Percentiles rank a stretch among this genome's conserved stretches.
Evolutionary conservation across 2,113 vertebrate genomes (phyloP).

Genomic region (Axis porcinus): DNA sequence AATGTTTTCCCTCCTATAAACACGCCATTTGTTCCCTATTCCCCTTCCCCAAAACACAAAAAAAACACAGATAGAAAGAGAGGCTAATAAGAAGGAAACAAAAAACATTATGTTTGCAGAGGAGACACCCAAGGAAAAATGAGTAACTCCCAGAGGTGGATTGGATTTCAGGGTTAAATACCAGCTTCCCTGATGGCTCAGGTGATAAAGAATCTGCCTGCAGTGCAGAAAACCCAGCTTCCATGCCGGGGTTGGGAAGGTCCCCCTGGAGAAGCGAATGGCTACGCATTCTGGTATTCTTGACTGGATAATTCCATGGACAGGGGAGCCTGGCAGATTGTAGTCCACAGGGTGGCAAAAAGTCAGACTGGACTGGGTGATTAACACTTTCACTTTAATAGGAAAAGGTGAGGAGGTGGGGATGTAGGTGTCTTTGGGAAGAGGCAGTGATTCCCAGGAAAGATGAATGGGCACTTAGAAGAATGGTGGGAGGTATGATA

Average conservation of each 20-base stretch:
- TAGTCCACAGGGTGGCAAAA: not conserved
- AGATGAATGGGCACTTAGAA: not conserved
- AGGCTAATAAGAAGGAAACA: not conserved
- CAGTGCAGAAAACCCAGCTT: not conserved
- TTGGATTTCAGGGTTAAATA: not conserved
- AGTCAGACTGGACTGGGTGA: not conserved
- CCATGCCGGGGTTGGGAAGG: not conserved
- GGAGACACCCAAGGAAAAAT: not conserved
- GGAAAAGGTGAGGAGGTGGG: not conserved
- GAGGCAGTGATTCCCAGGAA: not conserved
- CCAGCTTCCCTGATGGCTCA: not conserved
- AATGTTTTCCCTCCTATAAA: not conserved
- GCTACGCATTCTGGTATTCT: not conserved
- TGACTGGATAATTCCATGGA: not conserved
- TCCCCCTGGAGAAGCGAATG: not conserved
- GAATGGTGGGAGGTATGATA: not conserved
- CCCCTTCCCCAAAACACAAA: accelerated
- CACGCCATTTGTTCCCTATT: not conserved
- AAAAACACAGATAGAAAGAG: not conserved
- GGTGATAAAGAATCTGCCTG: not conserved
- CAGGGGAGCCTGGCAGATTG: not conserved
- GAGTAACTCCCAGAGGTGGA: not conserved
- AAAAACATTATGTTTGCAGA: not conserved
- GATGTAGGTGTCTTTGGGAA: not conserved
- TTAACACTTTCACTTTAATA: not conserved